These are phyloP conservation scores for Sebastes cheni DNA, from an alignment of 2,797 vertebrate genomes.

Conservation along the genomic window DNA sequence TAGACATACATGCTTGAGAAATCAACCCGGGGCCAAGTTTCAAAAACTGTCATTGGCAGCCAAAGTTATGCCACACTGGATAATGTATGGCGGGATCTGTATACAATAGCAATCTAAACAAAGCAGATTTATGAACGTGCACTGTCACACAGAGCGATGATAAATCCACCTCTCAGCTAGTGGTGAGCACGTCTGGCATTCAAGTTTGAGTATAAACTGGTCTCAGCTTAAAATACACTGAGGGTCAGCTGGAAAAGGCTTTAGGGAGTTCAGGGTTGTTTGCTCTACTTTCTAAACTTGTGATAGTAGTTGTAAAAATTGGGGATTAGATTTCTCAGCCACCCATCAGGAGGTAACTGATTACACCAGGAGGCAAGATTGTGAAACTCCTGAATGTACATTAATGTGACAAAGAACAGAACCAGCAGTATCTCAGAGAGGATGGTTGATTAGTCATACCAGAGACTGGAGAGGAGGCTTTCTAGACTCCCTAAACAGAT, in stretches of 20 bases:
- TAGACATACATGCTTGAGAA: constrained; percentile 16
- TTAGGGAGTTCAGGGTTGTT: not conserved
- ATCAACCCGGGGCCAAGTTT: constrained; percentile 16
- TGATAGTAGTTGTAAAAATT: constrained; percentile 20
- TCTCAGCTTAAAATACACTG: constrained; percentile 34
- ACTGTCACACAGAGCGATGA: constrained; percentile 64
- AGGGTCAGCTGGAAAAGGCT: constrained; percentile 16
- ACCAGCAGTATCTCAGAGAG: not conserved
- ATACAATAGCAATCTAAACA: constrained; percentile 72
- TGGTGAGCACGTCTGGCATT: constrained; percentile 56
- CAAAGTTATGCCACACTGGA: constrained; percentile 54
- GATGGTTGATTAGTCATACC: not conserved
- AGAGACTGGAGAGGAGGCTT: not conserved
- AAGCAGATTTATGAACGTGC: constrained; percentile 72
- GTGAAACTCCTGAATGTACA: not conserved
- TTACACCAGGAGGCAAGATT: not conserved
- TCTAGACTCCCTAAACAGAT: constrained; percentile 26
- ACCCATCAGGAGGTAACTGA: constrained; percentile 1
- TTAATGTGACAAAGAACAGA: constrained; percentile 39
- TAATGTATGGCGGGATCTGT: constrained; percentile 63
- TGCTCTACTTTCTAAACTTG: constrained; percentile 19
- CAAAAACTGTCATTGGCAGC: constrained; percentile 18
- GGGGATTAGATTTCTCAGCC: constrained; percentile 14
- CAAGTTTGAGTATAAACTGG: constrained; percentile 36
- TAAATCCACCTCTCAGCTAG: constrained; percentile 49